A percentile compares a stretch with the other conserved stretches of the same genome.
Conservation (phyloP, 2,888 invertebrate genomes). For the Phyllotreta cruciferae region DNA sequence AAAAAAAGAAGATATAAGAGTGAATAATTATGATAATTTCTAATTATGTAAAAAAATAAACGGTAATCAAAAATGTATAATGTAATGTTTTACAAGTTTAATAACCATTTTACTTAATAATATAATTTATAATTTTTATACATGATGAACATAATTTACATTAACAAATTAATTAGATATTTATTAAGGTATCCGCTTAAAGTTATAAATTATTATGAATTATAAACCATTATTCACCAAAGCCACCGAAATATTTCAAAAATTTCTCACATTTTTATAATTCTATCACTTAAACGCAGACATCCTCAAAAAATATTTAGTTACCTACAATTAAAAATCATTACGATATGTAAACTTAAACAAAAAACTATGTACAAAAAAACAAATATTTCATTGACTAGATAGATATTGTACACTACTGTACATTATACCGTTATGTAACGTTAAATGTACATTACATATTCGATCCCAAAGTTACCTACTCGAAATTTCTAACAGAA, state of each 20-base stretch:
- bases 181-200: not conserved
- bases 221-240: not conserved
- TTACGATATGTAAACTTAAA: constrained; percentile 6
- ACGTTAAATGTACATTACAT: not conserved
- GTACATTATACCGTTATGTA: too few species aligned
- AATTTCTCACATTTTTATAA: too few species aligned
- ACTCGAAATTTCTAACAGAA: not conserved
- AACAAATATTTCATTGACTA: constrained; percentile 22
- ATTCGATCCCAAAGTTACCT: not conserved
- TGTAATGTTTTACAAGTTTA: not conserved
- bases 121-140: not conserved
- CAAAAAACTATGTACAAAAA: constrained; percentile 32
- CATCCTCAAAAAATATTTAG: constrained; percentile 2
- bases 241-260: not conserved
- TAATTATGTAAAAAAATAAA: too few species aligned
- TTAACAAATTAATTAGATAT: constrained; percentile 10
- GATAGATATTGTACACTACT: constrained; percentile 7
- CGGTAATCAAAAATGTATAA: too few species aligned
- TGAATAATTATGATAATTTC: too few species aligned
- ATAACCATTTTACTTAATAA: not conserved
- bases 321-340: constrained; percentile 2
- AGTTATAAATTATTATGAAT: not conserved
- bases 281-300: not conserved
- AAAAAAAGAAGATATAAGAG: too few species aligned
- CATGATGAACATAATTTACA: constrained; percentile 17